A percentile compares a stretch with the other conserved stretches of the same genome.
Evolutionary conservation across 2,888 invertebrate species (phyloP).

Genomic region (Dimorphilus gyrociliatus): DNA sequence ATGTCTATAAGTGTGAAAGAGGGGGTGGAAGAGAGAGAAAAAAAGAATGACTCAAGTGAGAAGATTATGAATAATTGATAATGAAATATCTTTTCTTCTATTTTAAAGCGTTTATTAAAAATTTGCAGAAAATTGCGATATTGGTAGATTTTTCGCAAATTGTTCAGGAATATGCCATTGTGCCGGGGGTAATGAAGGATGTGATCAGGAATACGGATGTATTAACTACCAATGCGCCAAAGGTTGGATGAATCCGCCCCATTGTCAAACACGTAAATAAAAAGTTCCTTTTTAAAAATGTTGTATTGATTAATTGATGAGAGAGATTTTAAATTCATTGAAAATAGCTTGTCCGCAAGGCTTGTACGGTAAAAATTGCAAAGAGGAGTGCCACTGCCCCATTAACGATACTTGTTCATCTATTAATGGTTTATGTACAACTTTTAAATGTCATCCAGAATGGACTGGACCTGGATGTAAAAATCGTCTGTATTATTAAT

Average conservation of each 20-base stretch:
- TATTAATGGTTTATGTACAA: conserved; percentile 22
- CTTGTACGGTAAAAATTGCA: conserved; percentile 23
- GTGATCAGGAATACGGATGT: conserved; percentile 18
- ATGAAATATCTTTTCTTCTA: too few relatives aligned
- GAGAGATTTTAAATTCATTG: not conserved
- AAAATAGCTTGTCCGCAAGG: conserved; percentile 16
- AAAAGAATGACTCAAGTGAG: not conserved
- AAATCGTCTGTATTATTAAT: conserved; percentile 22
- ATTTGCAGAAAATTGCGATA: too few relatives aligned
- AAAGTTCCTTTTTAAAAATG: not conserved
- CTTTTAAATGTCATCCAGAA: conserved; percentile 18
- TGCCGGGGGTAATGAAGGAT: conserved; percentile 12
- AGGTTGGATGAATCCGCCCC: conserved; percentile 20
- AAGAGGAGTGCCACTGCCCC: conserved; percentile 23
- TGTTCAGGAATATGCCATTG: conserved; percentile 24
- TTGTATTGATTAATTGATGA: too few relatives aligned
- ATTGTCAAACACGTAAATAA: conserved; percentile 20
- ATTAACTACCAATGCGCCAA: conserved; percentile 16
- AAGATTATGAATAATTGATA: too few relatives aligned
- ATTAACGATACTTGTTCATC: conserved; percentile 17
- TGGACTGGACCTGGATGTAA: conserved; percentile 28
- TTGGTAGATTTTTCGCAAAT: conserved; percentile 15
- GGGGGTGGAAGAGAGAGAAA: not conserved
- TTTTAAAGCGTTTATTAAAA: too few relatives aligned
- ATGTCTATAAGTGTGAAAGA: conserved; percentile 1